These are phyloP conservation scores for Agonopterix alstromeriana DNA, from an alignment of 2,888 invertebrate genomes.

Conservation along the genomic window DNA sequence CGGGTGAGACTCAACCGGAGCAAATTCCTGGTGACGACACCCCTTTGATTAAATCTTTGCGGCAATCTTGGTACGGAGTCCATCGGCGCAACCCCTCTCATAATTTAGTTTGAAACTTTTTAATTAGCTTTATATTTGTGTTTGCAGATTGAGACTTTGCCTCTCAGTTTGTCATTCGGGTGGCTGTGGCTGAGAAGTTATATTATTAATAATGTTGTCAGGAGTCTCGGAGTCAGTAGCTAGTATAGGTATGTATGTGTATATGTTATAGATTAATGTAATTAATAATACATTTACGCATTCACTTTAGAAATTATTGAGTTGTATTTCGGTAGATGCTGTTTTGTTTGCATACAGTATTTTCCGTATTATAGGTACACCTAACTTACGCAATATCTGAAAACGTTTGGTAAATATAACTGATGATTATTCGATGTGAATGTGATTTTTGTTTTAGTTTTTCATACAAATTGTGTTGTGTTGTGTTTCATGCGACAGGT, in stretches of 20 bases:
- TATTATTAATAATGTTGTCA: constrained; percentile 58
- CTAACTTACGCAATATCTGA: too few species aligned
- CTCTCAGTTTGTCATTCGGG: constrained; percentile 64
- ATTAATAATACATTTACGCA: not conserved
- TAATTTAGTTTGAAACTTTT: constrained; percentile 77
- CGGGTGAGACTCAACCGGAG: constrained; percentile 18
- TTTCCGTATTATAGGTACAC: too few species aligned
- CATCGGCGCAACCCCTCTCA: constrained; percentile 71
- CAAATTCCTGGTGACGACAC: constrained; percentile 52
- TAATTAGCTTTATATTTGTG: constrained; percentile 78
- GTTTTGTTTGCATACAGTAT: too few species aligned
- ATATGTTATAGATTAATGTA: not conserved
- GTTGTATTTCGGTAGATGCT: too few species aligned
- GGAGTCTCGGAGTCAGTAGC: constrained; percentile 4
- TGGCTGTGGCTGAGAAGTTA: constrained; percentile 62
- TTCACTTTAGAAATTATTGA: too few species aligned
- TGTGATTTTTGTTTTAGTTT: too few species aligned
- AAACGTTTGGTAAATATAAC: too few species aligned
- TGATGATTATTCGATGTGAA: too few species aligned
- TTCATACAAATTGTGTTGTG: too few species aligned
- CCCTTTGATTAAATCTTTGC: constrained; percentile 65
- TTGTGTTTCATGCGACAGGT: too few species aligned
- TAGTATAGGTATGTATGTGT: not conserved
- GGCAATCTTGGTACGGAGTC: constrained; percentile 69
- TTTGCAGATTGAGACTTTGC: constrained; percentile 74